Base-by-base conservation (phyloP, 2,797 vertebrate species). In the Chanos chanos region DNA sequence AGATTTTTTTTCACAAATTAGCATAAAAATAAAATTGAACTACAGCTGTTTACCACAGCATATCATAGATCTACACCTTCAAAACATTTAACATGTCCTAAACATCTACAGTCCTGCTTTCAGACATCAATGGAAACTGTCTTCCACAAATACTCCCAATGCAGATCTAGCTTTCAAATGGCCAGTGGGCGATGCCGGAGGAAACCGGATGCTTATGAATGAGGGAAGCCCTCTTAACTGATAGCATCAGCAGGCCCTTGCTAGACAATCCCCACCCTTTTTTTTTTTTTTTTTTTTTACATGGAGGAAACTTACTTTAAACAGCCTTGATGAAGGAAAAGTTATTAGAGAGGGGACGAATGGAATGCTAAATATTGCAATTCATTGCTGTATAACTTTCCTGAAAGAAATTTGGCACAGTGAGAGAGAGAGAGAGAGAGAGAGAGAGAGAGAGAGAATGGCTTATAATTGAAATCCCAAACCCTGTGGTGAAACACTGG, bases 321-420 rank as follows among this genome's bases (percentile, higher is more conserved):
- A 78, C 69, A 47, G 73, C 68, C 57, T 47, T 73, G 73, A 66
- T 79, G 78, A 82, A 81, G 71, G 79, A 78, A 68, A 55, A 59
- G 68, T 78, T 79, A 80, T 83, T 80, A 77, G 49, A 63, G 74
- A n/a, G 66, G 18, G 37, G 68, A 78, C 80, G 73, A 58, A 61
- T 73, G 8, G 73, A 22, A 40, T 60, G 51, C 61, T 70, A 72
- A 65, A 58, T 15, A 74, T 61, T 74, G 71, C 71, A 72, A 83
- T 79, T 73, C 69, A 74, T 53, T 37, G 70, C 47, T 44, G 76
- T 78, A 64, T 76, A 83, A 83, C 68, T 66, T 63, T 31, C 40
- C 60, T 70, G 61, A 59, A 41, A 71, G 68, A 72, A 15, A 68
- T 47, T 64, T 64, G 52, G 73, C 79, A 84, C 80, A 74, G 48